Conservation (phyloP, 2,113 vertebrate genomes). For the Neomonachus schauinslandi region DNA sequence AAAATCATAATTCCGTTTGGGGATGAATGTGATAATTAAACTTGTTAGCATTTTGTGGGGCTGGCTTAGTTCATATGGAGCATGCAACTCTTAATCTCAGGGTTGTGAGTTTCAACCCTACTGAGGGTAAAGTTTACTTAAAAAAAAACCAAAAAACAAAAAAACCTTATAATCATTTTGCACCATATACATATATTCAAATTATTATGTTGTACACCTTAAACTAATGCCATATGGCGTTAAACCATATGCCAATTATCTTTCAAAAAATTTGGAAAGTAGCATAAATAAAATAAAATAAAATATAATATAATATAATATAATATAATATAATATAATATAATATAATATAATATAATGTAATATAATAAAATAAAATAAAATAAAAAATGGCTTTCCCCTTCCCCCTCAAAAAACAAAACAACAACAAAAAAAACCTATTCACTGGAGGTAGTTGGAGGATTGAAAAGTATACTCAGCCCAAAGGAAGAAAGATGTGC, state of each 20-base stretch:
- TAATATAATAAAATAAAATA: not conserved
- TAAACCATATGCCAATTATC: not conserved
- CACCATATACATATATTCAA: not conserved
- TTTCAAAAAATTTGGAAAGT: not conserved
- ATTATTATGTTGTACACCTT: not conserved
- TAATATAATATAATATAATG: not conserved
- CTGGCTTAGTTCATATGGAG: not conserved
- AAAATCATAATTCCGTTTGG: not conserved
- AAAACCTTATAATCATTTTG: not conserved
- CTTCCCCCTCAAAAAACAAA: not conserved
- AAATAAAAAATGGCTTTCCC: not conserved
- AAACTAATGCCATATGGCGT: not conserved
- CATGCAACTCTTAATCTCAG: not conserved
- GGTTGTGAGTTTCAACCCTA: not conserved
- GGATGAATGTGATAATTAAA: not conserved
- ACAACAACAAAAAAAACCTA: not conserved
- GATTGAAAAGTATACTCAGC: not conserved
- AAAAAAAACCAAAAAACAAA: not conserved
- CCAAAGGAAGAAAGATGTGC: not conserved
- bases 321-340: not conserved
- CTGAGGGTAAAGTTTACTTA: not conserved
- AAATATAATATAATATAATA: not conserved
- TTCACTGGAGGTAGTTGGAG: not conserved
- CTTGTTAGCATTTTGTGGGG: not conserved
- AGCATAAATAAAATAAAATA: not conserved